These are phyloP conservation scores for Balearica regulorum DNA, from an alignment of 2,797 vertebrate genomes.

Conservation along the genomic window DNA sequence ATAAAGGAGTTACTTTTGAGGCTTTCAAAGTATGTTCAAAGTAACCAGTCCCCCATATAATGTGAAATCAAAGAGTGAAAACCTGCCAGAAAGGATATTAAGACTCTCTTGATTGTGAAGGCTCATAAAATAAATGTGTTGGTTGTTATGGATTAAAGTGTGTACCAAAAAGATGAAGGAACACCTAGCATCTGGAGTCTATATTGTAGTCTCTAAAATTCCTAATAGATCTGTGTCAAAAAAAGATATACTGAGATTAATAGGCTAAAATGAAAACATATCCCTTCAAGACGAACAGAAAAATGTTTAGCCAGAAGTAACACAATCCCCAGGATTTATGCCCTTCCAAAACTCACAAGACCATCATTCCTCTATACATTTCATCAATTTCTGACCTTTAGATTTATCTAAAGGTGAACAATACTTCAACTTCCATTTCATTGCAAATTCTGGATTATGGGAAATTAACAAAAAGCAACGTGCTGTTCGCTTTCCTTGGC, in stretches of 20 bases:
- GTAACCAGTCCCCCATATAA: constrained; percentile 18
- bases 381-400: constrained; percentile 1
- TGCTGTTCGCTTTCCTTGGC: background rate
- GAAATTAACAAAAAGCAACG: background rate
- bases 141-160: constrained; percentile 68
- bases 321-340: constrained; percentile 27
- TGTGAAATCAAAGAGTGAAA: constrained; percentile 9
- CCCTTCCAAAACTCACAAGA: constrained; percentile 15
- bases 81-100: constrained; percentile 50
- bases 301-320: constrained; percentile 22
- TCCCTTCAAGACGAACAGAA: constrained; percentile 17
- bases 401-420: constrained; percentile 8
- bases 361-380: background rate
- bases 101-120: constrained; percentile 48
- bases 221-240: constrained; percentile 64
- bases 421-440: constrained; percentile 27
- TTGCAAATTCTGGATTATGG: background rate
- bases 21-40: constrained; percentile 48
- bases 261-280: constrained; percentile 39
- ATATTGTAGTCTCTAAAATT: constrained; percentile 66
- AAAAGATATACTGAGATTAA: constrained; percentile 59
- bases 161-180: constrained; percentile 65
- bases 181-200: constrained; percentile 64
- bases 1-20: constrained; percentile 35
- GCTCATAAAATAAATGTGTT: constrained; percentile 64